A percentile compares a stretch with the other conserved stretches of the same genome.
These are phyloP conservation scores for Stomorhina lunata DNA, from an alignment of 2,888 invertebrate genomes.

Conservation along the genomic window DNA sequence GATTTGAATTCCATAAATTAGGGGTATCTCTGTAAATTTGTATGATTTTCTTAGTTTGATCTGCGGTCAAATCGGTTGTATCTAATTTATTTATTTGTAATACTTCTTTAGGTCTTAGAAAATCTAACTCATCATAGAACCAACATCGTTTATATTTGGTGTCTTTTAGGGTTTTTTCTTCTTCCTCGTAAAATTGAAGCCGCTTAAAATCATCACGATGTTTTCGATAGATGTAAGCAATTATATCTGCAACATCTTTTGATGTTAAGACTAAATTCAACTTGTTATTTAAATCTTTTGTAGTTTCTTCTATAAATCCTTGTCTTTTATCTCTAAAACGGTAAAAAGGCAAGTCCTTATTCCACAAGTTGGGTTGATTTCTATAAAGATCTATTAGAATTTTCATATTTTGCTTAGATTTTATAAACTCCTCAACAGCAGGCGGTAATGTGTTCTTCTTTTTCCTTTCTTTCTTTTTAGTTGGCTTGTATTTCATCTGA, in stretches of 20 bases:
- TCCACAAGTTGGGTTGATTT: slow-evolving; percentile 57
- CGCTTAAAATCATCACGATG: slow-evolving; percentile 45
- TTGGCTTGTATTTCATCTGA: slow-evolving; percentile 13
- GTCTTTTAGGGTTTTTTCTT: slow-evolving; percentile 6
- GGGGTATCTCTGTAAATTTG: slow-evolving; percentile 47
- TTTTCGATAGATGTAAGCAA: slow-evolving; percentile 41
- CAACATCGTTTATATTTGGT: slow-evolving; percentile 30
- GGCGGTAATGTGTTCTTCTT: slow-evolving; percentile 8
- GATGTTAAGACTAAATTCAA: slow-evolving; percentile 3
- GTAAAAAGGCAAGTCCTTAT: slow-evolving; percentile 39
- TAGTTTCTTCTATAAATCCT: slow-evolving; percentile 36
- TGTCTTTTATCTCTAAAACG: slow-evolving; percentile 52
- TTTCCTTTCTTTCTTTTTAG: slow-evolving; percentile 28
- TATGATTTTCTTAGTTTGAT: slow-evolving; percentile 50
- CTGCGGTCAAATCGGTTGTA: slow-evolving; percentile 24
- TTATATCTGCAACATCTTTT: slow-evolving; percentile 40
- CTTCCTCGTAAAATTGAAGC: slow-evolving; percentile 12
- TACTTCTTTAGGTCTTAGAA: slow-evolving; percentile 38
- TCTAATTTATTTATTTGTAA: slow-evolving; percentile 41
- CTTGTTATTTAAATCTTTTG: slow-evolving; percentile 43
- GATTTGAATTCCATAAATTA: slow-evolving; percentile 60
- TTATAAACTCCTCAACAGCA: slow-evolving; percentile 40
- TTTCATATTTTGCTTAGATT: slow-evolving; percentile 49
- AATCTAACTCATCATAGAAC: slow-evolving; percentile 47
- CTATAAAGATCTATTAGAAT: slow-evolving; percentile 51